These are phyloP conservation scores for Ostrea denselamellosa DNA, from an alignment of 1,140 invertebrate genomes.

Conservation along the genomic window DNA sequence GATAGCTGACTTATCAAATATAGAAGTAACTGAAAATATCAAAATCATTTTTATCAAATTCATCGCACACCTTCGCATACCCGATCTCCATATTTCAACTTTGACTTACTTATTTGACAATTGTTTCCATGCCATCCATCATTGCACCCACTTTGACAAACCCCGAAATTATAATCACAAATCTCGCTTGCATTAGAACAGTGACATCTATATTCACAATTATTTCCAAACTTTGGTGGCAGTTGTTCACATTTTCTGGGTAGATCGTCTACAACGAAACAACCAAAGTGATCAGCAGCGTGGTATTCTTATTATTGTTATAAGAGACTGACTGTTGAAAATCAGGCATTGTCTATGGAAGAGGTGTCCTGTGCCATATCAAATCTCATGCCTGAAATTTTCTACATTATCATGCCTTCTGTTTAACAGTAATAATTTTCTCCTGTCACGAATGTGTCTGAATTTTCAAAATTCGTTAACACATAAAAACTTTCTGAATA, in stretches of 20 bases:
- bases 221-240: background rate
- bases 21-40: background rate
- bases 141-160: background rate
- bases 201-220: constrained; percentile 22
- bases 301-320: background rate
- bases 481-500: too few relatives aligned
- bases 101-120: constrained; percentile 7
- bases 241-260: background rate
- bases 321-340: too few relatives aligned
- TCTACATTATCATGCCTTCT: too few relatives aligned
- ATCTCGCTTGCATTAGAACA: background rate
- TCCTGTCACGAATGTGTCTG: too few relatives aligned
- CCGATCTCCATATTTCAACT: background rate
- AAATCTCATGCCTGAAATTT: too few relatives aligned
- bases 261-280: background rate
- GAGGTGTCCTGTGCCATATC: too few relatives aligned
- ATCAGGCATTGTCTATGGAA: too few relatives aligned
- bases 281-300: background rate
- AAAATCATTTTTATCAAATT: background rate
- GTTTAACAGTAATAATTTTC: too few relatives aligned
- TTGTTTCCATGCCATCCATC: background rate
- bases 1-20: background rate
- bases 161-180: background rate
- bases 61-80: background rate
- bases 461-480: too few relatives aligned